phyloP scores from a whole-genome alignment of 1,140 invertebrate species.

The Araneus ventricosus region DNA sequence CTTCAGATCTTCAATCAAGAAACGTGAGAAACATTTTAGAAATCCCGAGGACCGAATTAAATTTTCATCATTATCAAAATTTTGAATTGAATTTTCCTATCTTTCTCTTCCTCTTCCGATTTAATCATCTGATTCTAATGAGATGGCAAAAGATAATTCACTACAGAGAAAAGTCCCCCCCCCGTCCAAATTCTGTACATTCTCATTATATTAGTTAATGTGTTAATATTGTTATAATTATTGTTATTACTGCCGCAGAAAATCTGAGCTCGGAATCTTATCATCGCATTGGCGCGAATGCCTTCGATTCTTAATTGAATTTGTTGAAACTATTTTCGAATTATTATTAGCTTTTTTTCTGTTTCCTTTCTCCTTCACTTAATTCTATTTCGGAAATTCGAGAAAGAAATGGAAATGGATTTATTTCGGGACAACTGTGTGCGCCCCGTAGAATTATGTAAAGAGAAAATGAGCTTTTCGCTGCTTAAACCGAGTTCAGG shows the following conservation, averaged over 20 bases:
- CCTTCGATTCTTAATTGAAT: constrained; percentile 17
- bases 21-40: not conserved
- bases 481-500: not conserved
- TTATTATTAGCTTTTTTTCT: not conserved
- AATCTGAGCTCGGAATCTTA: not conserved
- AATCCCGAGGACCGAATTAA: not conserved
- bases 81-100: constrained; percentile 30
- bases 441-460: not conserved
- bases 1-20: not conserved
- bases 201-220: constrained; percentile 44
- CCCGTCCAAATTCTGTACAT: not conserved
- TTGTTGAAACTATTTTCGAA: constrained; percentile 29
- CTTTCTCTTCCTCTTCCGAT: not conserved
- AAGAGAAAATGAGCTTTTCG: not conserved
- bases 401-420: constrained; percentile 28
- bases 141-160: constrained; percentile 8
- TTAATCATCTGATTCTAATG: constrained; percentile 35
- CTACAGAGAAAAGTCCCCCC: not conserved
- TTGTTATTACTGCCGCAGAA: not conserved
- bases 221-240: constrained; percentile 46
- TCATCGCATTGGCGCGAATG: not conserved
- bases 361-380: not conserved
- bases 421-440: not conserved
- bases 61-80: constrained; percentile 25
- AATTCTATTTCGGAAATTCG: constrained; percentile 16